phyloP scores from a whole-genome alignment of 1,140 invertebrate genomes.

The Drosophila nannoptera region DNA sequence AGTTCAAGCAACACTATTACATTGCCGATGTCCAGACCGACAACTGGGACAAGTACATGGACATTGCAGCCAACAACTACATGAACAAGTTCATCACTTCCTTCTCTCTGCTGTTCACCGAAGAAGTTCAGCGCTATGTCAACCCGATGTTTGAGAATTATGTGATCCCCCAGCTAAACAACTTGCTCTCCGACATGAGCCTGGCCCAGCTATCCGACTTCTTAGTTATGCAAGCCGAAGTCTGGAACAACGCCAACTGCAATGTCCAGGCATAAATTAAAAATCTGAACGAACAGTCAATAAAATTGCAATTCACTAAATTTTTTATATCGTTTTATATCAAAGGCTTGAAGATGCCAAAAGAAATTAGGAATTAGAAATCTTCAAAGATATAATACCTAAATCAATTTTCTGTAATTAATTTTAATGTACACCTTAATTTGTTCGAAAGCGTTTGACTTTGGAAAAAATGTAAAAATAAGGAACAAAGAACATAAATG shows the following conservation, averaged over 20 bases:
- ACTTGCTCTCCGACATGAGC: slow-evolving; percentile 32
- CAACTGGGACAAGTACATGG: slow-evolving; percentile 58
- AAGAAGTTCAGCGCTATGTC: slow-evolving; percentile 49
- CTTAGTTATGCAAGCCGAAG: slow-evolving; percentile 24
- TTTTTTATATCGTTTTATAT: too few relatives aligned
- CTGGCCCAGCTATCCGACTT: slow-evolving; percentile 46
- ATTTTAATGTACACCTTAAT: too few relatives aligned
- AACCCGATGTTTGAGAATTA: slow-evolving; percentile 25
- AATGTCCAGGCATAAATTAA: slow-evolving; percentile 8
- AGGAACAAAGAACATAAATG: too few relatives aligned
- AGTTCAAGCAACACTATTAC: slow-evolving; percentile 49
- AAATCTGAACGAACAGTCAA: background rate
- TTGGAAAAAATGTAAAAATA: too few relatives aligned
- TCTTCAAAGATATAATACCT: too few relatives aligned
- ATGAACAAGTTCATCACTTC: slow-evolving; percentile 28
- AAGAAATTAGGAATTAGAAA: too few relatives aligned
- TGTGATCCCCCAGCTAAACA: slow-evolving; percentile 42
- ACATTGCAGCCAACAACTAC: slow-evolving; percentile 57
- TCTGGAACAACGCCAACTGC: slow-evolving; percentile 25
- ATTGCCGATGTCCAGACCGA: slow-evolving; percentile 38
- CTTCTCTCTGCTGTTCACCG: slow-evolving; percentile 25
- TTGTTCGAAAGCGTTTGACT: too few relatives aligned
- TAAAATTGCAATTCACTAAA: background rate
- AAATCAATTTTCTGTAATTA: too few relatives aligned
- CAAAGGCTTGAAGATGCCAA: too few relatives aligned